Base-by-base conservation (phyloP, 2,113 vertebrate genomes). In the Notothenia rossii region DNA sequence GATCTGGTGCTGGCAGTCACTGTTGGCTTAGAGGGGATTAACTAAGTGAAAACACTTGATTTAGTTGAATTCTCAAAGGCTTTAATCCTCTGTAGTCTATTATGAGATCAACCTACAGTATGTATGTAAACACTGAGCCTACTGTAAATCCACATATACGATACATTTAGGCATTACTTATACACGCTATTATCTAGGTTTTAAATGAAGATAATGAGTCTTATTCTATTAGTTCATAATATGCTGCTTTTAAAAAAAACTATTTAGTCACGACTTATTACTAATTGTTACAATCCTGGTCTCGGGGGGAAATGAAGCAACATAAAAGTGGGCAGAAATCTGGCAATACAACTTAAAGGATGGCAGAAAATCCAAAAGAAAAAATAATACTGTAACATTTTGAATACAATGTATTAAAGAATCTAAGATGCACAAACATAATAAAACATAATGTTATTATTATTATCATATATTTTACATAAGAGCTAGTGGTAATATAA, bases 11-110 rank as follows among this genome's bases (percentile, higher is more conserved):
- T 54, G 36, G 10, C 2, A 81, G 25, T 71, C 77, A 14, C 62
- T 72, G 56, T 36, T 59, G 59, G 56, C 68, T 74, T 53, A 70
- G 8, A 60, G 54, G 72, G 74, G 61, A 82, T 82, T 60, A 69
- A 20, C 40, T 45, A 18, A 71, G 49, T 49, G 40, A 72, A 84
- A 25, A 64, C 63, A 71, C 22, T 77, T 50, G 58, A 61, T 68
- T 60, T 36, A n/a, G 48, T 75, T 81, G 61, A 82, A 73, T 76
- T 58, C 59, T 79, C 36, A 15, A 25, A 60, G 15, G 15, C 15
- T 65, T 65, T 79, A 75, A 77, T 80, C 56, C 70, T 78, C 54
- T 60, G 36, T 64, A 63, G 51, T 83, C 78, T 82, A 69, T 60
- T 72, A 46, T 61, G 36, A 74, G 33, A 84, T 64, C 18, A 73